Conservation (phyloP, 2,888 invertebrate genomes). For the Chrysomela aeneicollis region DNA sequence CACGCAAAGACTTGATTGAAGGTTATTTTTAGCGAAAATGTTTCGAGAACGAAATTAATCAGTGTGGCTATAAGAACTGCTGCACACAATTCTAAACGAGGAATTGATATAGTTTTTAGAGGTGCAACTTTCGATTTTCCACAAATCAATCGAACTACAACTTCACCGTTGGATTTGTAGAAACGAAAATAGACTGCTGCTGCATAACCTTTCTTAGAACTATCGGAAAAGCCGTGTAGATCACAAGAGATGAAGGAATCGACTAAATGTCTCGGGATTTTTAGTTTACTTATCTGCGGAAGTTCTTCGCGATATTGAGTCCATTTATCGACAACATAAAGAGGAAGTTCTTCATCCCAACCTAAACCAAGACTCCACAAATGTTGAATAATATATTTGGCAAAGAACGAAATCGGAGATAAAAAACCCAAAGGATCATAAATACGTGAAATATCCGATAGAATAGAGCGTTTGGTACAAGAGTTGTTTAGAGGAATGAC, state of each 20-base stretch:
- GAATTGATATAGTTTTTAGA: no score
- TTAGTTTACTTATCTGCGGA: no score
- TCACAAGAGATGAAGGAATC: not conserved
- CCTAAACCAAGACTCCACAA: constrained; percentile 22
- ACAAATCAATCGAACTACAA: no score
- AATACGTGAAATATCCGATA: constrained; percentile 10
- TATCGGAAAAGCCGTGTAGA: constrained; percentile 33
- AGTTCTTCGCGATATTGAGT: no score
- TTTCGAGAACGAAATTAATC: not conserved
- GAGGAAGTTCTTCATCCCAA: constrained; percentile 30
- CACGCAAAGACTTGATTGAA: not conserved
- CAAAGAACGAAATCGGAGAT: constrained; percentile 19
- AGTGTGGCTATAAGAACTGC: not conserved
- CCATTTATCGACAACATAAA: not conserved
- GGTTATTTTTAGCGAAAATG: not conserved
- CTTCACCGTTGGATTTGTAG: not conserved
- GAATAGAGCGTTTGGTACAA: constrained; percentile 15
- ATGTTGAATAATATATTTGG: constrained; percentile 27
- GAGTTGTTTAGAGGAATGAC: not conserved
- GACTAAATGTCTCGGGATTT: no score
- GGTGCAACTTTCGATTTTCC: no score
- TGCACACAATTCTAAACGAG: not conserved
- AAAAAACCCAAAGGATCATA: constrained; percentile 22
- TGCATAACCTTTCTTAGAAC: constrained; percentile 27
- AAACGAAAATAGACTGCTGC: constrained; percentile 33